These are phyloP conservation scores for Pituophis catenifer DNA, from an alignment of 2,113 vertebrate species.

Conservation along the genomic window DNA sequence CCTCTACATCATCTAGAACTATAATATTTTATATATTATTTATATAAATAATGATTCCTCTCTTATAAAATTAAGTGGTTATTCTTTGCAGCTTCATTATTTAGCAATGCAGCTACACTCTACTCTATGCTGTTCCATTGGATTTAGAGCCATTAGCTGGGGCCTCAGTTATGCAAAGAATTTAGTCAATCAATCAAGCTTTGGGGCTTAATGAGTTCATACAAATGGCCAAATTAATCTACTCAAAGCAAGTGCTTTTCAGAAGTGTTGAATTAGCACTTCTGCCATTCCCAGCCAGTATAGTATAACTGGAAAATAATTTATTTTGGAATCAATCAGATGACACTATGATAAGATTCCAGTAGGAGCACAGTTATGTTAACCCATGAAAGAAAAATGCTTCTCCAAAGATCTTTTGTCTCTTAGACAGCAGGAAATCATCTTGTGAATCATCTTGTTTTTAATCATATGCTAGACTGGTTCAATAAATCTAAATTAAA, in stretches of 20 bases:
- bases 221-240: background rate
- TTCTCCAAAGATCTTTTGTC: background rate
- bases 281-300: background rate
- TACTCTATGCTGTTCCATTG: background rate
- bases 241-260: background rate
- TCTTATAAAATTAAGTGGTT: background rate
- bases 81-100: background rate
- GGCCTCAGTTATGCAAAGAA: constrained; percentile 19
- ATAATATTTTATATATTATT: background rate
- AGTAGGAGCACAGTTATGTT: background rate
- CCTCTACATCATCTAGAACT: background rate
- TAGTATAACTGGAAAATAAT: background rate
- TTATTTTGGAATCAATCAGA: background rate
- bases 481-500: background rate
- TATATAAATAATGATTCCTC: background rate
- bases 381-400: background rate
- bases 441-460: constrained; percentile 14
- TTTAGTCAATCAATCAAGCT: background rate
- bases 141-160: background rate
- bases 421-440: constrained; percentile 15
- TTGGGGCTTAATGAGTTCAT: background rate
- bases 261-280: background rate
- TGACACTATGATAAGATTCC: background rate
- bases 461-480: background rate
- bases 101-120: background rate